Percentiles rank a stretch among this genome's conserved stretches.
Conservation (phyloP, 2,888 invertebrate genomes). For the Scaptomyza caliginosa region DNA sequence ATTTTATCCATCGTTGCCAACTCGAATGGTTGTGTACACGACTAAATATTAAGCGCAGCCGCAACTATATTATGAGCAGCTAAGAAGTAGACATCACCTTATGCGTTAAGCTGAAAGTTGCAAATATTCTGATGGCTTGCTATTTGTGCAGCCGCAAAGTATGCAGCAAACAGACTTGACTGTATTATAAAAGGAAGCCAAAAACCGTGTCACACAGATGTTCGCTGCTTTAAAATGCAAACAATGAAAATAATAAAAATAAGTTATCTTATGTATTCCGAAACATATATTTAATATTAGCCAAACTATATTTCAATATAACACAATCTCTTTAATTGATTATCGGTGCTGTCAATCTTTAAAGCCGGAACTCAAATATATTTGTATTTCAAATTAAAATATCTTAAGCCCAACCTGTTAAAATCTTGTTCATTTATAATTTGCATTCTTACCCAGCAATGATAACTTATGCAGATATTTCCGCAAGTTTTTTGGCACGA, state of each 20-base stretch:
- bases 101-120: accelerated
- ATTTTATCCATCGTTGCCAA: too few species aligned
- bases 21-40: not conserved
- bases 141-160: not conserved
- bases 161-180: not conserved
- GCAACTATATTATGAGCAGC: not conserved
- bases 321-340: not conserved
- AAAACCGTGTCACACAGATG: too few species aligned
- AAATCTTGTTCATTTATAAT: not conserved
- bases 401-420: not conserved
- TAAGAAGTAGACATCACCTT: conserved; percentile 13
- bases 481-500: not conserved
- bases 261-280: too few species aligned
- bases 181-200: too few species aligned
- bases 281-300: too few species aligned
- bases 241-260: too few species aligned
- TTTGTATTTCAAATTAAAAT: not conserved
- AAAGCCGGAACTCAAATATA: conserved; percentile 7
- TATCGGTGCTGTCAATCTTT: conserved; percentile 5
- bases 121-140: not conserved
- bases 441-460: not conserved
- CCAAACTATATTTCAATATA: not conserved
- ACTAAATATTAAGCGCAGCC: not conserved
- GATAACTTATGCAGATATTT: not conserved
- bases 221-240: too few species aligned